Evolutionary conservation across 2,113 vertebrate species (phyloP), one percentile per base, ranked within the genome.

Genomic region (Hemichromis elongatus): DNA sequence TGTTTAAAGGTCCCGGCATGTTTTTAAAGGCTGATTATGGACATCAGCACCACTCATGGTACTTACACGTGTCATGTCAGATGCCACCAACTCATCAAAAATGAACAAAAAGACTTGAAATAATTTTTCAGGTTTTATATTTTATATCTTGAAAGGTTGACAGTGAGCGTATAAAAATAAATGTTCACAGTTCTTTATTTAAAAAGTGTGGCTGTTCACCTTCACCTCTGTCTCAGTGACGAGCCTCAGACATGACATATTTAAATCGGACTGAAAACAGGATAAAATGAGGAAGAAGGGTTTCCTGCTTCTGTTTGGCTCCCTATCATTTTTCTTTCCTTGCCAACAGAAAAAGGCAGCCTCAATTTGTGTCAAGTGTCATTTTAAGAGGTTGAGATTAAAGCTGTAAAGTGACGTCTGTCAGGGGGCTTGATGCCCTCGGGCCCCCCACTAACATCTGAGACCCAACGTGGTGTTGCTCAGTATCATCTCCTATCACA

Each of bases 401-500:
- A 97, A 98, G 98, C 97, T 97, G 97, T 98, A 98, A 99, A 99
- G 96, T 97, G 97, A 96, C 97, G 95, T 97, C 98, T 98, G 98
- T 99, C 98, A 98, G 97, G 96, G 95, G 90, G 87, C 87, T 82
- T 86, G 88, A 89, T 52, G 84, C 93, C 94, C 97, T 96, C 96
- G 96, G 98, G 97, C 96, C 97, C 96, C 89, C 88, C 75, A 53
- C 93, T 90, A 92, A 93, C 94, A 94, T 94, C 90, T 90, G 87
- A 93, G 89, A 80, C 88, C 85, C 84, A 87, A 85, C 81, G 80
- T 96, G 97, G 93, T 96, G 97, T 97, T 98, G 97, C 98, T 98
- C 96, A 95, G 97, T 98, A 99, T 99, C 98, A 97, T 98, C 97
- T 98, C 97, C 97, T 97, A 98, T 99, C 98, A 97, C 96, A 97